A percentile compares a stretch with the other conserved stretches of the same genome.
Conservation (phyloP, 2,888 invertebrate species). For the Mythimna impura region DNA sequence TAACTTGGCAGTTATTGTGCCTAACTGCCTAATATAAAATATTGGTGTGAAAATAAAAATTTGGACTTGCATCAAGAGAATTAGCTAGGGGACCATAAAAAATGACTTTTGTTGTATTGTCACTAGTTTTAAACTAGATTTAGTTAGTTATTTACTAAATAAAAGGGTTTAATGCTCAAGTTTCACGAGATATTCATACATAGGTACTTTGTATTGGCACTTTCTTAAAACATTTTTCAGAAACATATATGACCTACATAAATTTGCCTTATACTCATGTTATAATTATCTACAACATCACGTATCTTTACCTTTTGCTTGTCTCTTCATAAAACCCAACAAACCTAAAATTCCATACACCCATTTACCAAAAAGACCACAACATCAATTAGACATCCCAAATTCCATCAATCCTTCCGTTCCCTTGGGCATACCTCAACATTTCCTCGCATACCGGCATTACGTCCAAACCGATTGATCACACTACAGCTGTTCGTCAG, state of each 20-base stretch:
- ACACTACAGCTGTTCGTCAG: slow-evolving; percentile 84
- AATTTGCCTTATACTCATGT: not conserved
- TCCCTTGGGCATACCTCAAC: slow-evolving; percentile 42
- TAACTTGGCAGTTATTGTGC: slow-evolving; percentile 31
- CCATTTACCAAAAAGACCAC: slow-evolving; percentile 19
- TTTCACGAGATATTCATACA: not conserved
- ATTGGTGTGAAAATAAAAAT: slow-evolving; percentile 12
- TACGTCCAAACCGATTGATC: slow-evolving; percentile 73
- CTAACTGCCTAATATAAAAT: slow-evolving; percentile 15
- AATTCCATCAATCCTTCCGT: slow-evolving; percentile 50
- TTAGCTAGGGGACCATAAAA: not conserved
- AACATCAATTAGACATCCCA: slow-evolving; percentile 48
- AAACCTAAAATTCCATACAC: slow-evolving; percentile 5
- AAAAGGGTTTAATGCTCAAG: not conserved
- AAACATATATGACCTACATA: not conserved
- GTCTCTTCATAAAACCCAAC: not conserved
- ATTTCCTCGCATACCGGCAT: slow-evolving; percentile 64
- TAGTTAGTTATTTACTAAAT: not conserved
- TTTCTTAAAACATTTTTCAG: not conserved
- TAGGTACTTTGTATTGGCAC: not conserved
- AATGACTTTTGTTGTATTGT: not conserved
- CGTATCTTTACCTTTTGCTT: not conserved
- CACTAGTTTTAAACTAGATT: not conserved
- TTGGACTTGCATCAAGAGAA: slow-evolving; percentile 3
- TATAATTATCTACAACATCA: too few relatives aligned